These are phyloP conservation scores for Siderastrea radians DNA, from an alignment of 92 coral and sea anemone genomes.

Conservation along the genomic window DNA sequence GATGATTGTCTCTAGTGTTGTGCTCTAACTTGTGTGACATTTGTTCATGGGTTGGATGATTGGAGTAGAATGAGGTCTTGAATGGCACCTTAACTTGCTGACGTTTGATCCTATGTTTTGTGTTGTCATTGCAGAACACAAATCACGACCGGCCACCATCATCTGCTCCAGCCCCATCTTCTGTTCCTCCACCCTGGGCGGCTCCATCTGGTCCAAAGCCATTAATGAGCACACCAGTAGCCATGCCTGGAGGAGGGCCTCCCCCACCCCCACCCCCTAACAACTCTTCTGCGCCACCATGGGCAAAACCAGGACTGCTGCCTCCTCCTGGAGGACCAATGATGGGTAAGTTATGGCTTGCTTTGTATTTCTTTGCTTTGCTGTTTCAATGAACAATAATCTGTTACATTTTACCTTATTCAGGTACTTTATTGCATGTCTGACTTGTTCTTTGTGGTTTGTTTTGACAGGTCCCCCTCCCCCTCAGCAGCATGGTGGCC, in stretches of 20 bases:
- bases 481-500: constrained; percentile 67
- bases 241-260: constrained; percentile 81
- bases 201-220: constrained; percentile 84
- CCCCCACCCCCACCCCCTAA: constrained; percentile 81
- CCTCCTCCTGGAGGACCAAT: constrained; percentile 74
- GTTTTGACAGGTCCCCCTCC: constrained; percentile 43
- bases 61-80: no score
- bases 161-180: constrained; percentile 44
- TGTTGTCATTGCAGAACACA: constrained; percentile 39
- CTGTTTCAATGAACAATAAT: neutral
- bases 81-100: neutral
- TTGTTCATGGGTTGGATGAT: no score
- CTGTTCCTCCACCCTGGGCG: constrained; percentile 73
- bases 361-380: neutral
- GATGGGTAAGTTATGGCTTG: constrained; percentile 13
- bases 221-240: constrained; percentile 97
- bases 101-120: neutral
- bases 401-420: no score
- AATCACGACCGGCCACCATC: constrained; percentile 65
- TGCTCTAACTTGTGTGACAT: no score
- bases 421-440: neutral
- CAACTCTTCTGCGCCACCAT: constrained; percentile 75
- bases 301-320: constrained; percentile 71
- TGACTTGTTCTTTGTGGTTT: neutral
- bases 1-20: no score